Base-by-base conservation (phyloP, 2,888 invertebrate genomes). In the Micoletzkya japonica region DNA sequence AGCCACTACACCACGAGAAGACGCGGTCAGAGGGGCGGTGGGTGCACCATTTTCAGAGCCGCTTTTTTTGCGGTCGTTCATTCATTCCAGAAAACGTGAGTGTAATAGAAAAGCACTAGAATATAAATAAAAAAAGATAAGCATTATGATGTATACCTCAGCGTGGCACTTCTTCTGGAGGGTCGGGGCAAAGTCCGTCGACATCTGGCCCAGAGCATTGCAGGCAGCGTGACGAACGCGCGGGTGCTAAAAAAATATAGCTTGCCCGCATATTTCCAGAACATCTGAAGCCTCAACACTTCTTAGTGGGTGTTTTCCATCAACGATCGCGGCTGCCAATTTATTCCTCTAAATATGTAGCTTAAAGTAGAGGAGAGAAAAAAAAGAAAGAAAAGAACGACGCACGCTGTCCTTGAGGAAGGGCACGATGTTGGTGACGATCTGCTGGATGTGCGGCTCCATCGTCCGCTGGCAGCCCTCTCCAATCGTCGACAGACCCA, bases 381-480 rank as follows among this genome's bases (percentile, higher is more conserved):
- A 56, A 34, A 10, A 30, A 28, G 24, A 2, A 37, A 24, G 17
- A 54, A 24, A 72, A 20, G 44, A 32, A 49, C 28, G 14, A 88
- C 90, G 89, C 87, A 92, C 92, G 64, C 91, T 90, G 87, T 95
- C 95, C 79, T 90, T 90, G 30, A 94, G 89, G 87, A 91, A 94
- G 79, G 91, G 92, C 73, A 95, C 89, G 50, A 97, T 92, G 50
- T 93, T 94, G 54, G 92, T 91, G 88, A 98, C 92, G 49, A 98
- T 92, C 87, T 93, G 92, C 70, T 91, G 91, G n/a, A 98, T 89
- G 89, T 95, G 91, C 67, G 90, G 89, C 87, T 95, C 95, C 98
- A 98, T 98, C 87, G 96, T 94, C 86, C 95, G 93, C 86, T 95
- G 94, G 86, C 97, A 98, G 30, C 98, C 98, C 88, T 98, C 98